Percentiles rank a stretch among this genome's conserved stretches.
These are phyloP conservation scores for Phenacoccus solenopsis DNA, from an alignment of 1,140 invertebrate genomes.

Conservation along the genomic window DNA sequence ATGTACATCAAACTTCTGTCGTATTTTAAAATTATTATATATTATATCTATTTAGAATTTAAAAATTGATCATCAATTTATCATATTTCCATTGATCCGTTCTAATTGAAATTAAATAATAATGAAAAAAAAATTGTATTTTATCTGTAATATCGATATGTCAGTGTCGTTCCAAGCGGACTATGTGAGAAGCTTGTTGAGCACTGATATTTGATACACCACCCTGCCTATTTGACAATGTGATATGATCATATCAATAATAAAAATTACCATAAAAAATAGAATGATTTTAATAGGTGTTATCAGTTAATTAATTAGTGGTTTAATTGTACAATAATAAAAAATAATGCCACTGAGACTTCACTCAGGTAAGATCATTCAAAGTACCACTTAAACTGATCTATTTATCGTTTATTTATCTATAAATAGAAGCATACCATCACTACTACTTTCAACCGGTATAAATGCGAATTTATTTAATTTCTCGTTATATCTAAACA, in stretches of 20 bases:
- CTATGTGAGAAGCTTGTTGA: not conserved
- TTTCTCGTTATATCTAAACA: not conserved
- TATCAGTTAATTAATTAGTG: not conserved
- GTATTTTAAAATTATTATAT: too few relatives aligned
- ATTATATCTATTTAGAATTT: too few relatives aligned
- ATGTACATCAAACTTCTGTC: too few relatives aligned
- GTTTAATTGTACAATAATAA: not conserved
- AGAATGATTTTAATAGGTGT: not conserved
- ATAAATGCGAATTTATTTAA: not conserved
- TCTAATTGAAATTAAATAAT: too few relatives aligned
- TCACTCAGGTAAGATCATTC: not conserved
- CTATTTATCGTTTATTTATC: not conserved
- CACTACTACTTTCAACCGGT: not conserved
- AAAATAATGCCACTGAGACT: not conserved
- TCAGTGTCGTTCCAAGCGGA: not conserved
- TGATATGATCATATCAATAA: slow-evolving; percentile 3
- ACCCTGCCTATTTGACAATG: not conserved
- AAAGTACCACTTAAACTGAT: not conserved
- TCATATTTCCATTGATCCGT: too few relatives aligned
- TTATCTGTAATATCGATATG: not conserved
- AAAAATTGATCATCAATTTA: too few relatives aligned
- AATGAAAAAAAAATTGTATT: too few relatives aligned
- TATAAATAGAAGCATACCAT: not conserved
- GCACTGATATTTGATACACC: not conserved
- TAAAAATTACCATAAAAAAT: not conserved